A percentile compares a stretch with the other conserved stretches of the same genome.
phyloP scores from a whole-genome alignment of 2,797 vertebrate genomes.

The Sebastes variabilis region DNA sequence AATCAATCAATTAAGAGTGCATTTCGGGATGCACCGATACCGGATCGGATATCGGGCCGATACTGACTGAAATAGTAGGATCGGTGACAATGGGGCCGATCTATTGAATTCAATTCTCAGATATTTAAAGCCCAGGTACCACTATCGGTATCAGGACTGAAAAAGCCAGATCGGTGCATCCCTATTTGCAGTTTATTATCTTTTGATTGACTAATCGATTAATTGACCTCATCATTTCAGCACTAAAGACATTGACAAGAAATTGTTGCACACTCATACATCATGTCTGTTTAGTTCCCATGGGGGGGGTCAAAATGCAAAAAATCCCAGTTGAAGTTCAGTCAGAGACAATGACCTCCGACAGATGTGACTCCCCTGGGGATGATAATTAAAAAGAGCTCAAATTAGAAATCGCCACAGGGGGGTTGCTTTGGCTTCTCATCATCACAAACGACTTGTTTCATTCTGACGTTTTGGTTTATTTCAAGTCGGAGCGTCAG shows the following conservation, averaged over 20 bases:
- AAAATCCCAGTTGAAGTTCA: neutral
- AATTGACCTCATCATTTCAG: neutral
- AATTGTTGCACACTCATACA: neutral
- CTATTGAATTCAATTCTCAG: too few relatives aligned
- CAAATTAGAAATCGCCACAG: constrained; percentile 35
- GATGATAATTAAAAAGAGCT: constrained; percentile 49
- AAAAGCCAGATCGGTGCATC: too few relatives aligned
- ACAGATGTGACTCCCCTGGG: constrained; percentile 48
- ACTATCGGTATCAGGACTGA: accelerated
- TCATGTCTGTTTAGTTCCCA: neutral
- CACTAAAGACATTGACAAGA: neutral
- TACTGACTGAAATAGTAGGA: too few relatives aligned
- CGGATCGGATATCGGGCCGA: too few relatives aligned
- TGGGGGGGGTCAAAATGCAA: neutral
- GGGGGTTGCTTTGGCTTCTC: constrained; percentile 4
- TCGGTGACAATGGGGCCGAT: too few relatives aligned
- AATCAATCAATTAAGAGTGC: neutral
- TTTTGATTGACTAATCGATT: neutral
- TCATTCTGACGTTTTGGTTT: constrained; percentile 6
- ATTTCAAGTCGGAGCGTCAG: constrained; percentile 5
- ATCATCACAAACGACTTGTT: constrained; percentile 12
- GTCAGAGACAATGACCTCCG: constrained; percentile 29
- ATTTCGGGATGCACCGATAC: too few relatives aligned
- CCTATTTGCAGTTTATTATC: neutral
- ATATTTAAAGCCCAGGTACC: too few relatives aligned